Evolutionary conservation across 2,888 invertebrate genomes (phyloP), one percentile per base, ranked within the genome.

Genomic region (Coelinius sp.): DNA sequence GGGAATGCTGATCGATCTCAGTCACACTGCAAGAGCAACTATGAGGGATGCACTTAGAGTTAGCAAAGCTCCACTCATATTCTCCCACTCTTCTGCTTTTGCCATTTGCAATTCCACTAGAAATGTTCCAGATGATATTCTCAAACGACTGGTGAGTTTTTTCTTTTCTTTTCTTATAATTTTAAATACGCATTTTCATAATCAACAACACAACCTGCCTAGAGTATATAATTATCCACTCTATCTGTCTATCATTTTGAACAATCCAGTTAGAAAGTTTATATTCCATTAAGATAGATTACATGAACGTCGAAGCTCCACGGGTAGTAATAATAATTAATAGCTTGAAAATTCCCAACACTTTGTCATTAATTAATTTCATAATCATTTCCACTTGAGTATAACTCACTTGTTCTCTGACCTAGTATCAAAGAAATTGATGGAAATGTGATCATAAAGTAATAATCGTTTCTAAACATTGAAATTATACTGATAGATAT

Each of bases 1-100:
- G 78, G 97, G 97, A 44, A 97, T 97, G 96, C 92, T 97, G 88
- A 94, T 97, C 75, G 97, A 97, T 88, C 90, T 96, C 75, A 95
- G 95, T 68, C 95, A 97, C 86, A 94, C 96, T 66, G 94, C 96
- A 5, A 93, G 94, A 80, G 92, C 92, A 80, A 97, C 97, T 59
- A 96, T 96, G 89, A 91, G 93, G 78, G 95, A 95, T 85, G 95
- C 95, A 59, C 89, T 97, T 75, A 92, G 92, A 83, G 92, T 92
- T 75, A 94, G 95, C 67, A 91, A 92, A 80, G 96, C 97, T 2
- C 97, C 97, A 6, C 94, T 97, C 81, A 96, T 97, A 83, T 97
- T 96, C 89, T 96, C 96, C 67, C 97, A 97, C 89, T 96, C 97
- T 49, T 94, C 95, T 63, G 96, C 95, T 24, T 94, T 93, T 78